Evolutionary conservation across 1,140 invertebrate genomes (phyloP), one percentile per base, ranked within the genome.

Genomic region (Drosophila sechellia): DNA sequence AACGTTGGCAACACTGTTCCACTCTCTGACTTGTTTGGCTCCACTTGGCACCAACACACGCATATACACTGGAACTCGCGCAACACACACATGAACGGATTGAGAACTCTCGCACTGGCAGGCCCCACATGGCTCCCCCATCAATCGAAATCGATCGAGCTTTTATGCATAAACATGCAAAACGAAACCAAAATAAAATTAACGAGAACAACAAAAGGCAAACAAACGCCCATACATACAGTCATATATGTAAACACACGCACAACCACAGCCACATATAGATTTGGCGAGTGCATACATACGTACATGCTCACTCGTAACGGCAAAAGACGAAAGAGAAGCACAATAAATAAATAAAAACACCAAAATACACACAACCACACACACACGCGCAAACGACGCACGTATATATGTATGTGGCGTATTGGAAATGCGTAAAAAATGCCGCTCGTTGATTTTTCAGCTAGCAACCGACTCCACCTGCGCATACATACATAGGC

Each of bases 311-410:
- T 86, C 81, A 78, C 77, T 86, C 77, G 70, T 74, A 74, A 74
- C 65, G 55, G 80, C 76, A 79, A 79, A 60, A 61, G 61, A 74
- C 81, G 79, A 86, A 86, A 86, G 83, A 86, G 83, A 79, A 86
- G 79, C 83, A 86, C 83, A 86, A 86, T 81, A 86, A 86, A 86
- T 86, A 86, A 86, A 86, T 86, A 86, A 87, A 86, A 86, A 86
- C 83, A 85, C 77, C 81, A 77, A 84, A 85, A 85, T 57, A 85
- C 72, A 84, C 71, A 73, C 72, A 66, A 58, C 20, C 20, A 69
- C 48, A 61, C 63, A 61, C 57, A 61, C 20, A 57, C 48, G 61
- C 42, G 57, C 63, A 35, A 46, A 63, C 42, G 31, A 31, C 31
- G 31, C 31, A 31, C 31, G 31, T 31, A 31, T 31, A 31, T 31